These are phyloP conservation scores for Pristionchus japonicus DNA, from an alignment of 2,888 invertebrate genomes.

Conservation along the genomic window DNA sequence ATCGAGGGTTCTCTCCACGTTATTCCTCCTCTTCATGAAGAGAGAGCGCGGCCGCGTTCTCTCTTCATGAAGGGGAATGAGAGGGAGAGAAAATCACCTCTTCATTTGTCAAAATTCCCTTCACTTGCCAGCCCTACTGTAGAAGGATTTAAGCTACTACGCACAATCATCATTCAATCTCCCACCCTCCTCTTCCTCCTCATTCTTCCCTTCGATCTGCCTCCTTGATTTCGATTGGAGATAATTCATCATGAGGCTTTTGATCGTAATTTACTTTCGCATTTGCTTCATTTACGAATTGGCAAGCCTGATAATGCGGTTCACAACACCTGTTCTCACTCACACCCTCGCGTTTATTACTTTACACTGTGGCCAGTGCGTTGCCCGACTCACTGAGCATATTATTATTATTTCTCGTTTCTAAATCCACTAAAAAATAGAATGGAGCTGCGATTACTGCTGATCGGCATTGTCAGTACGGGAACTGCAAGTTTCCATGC, in stretches of 20 bases:
- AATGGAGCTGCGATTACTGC: background rate
- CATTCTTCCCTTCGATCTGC: too few relatives aligned
- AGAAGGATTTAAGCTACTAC: background rate
- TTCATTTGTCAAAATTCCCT: too few relatives aligned
- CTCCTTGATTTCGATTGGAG: background rate
- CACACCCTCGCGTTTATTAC: background rate
- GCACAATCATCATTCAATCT: too few relatives aligned
- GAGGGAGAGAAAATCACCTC: too few relatives aligned
- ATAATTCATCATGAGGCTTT: background rate
- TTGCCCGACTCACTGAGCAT: background rate
- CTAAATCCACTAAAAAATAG: background rate
- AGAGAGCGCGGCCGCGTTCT: too few relatives aligned
- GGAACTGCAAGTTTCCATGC: background rate
- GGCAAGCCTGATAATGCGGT: too few relatives aligned
- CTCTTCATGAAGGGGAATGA: too few relatives aligned
- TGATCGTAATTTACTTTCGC: background rate
- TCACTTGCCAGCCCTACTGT: too few relatives aligned
- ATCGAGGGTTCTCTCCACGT: too few relatives aligned
- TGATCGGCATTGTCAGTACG: background rate
- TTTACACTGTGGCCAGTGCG: background rate
- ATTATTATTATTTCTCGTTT: too few relatives aligned
- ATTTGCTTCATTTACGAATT: too few relatives aligned
- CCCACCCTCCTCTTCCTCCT: background rate
- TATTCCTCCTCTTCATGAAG: too few relatives aligned
- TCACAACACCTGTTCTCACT: background rate